Evolutionary conservation across 2,797 vertebrate genomes (phyloP).

Genomic region (Sebastolobus altivelis): DNA sequence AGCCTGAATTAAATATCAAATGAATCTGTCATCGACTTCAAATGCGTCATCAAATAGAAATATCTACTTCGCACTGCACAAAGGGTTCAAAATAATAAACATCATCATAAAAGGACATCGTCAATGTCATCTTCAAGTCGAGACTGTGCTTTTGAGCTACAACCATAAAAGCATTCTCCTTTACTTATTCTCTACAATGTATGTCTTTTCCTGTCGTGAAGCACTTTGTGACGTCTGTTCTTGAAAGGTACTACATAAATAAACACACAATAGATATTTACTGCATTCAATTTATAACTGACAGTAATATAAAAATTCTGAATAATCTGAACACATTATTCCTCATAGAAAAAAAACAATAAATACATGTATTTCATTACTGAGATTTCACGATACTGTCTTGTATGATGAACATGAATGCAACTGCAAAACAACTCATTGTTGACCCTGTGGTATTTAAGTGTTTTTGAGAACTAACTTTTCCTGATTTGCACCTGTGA

Average conservation of each 20-base stretch:
- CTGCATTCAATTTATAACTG: neutral
- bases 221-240: neutral
- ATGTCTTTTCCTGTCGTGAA: neutral
- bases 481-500: neutral
- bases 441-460: neutral
- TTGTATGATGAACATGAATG: neutral
- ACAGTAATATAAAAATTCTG: neutral
- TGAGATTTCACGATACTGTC: neutral
- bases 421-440: neutral
- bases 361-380: neutral
- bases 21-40: neutral
- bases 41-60: conserved; percentile 4
- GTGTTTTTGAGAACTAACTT: neutral
- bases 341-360: neutral
- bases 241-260: neutral
- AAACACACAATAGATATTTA: neutral
- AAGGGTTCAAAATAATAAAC: neutral
- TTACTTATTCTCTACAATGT: neutral
- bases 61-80: neutral
- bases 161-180: neutral
- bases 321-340: neutral
- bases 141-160: neutral
- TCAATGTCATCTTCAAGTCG: neutral
- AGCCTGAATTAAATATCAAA: neutral
- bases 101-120: neutral